phyloP scores from a whole-genome alignment of 1,140 invertebrate species.

The Paraescarpia echinospica region DNA sequence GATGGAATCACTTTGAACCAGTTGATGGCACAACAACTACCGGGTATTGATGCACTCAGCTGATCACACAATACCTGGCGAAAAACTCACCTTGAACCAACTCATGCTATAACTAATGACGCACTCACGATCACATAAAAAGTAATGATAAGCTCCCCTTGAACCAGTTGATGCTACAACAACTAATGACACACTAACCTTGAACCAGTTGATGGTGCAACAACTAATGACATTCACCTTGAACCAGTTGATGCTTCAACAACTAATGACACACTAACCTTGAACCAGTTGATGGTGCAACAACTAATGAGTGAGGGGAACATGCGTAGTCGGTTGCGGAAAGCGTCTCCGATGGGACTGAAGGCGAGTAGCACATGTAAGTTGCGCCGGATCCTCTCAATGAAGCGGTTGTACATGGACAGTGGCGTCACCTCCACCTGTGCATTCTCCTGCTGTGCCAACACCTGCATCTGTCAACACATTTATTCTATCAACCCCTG shows the following conservation, averaged over 20 bases:
- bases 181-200: conserved; percentile 36
- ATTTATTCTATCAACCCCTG: too few species aligned
- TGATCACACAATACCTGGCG: not conserved
- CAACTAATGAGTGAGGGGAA: conserved; percentile 59
- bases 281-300: conserved; percentile 59
- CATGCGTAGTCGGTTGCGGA: conserved; percentile 55
- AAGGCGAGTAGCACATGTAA: conserved; percentile 58
- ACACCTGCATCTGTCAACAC: conserved; percentile 48
- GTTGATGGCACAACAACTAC: not conserved
- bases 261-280: conserved; percentile 36
- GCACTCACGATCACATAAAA: conserved; percentile 54
- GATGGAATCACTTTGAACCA: not conserved
- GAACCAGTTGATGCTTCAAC: not conserved
- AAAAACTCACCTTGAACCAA: not conserved
- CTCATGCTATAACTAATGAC: not conserved
- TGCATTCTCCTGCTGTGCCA: conserved; percentile 49
- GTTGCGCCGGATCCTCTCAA: conserved; percentile 53
- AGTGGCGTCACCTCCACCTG: conserved; percentile 52
- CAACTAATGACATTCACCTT: conserved; percentile 50
- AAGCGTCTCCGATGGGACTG: conserved; percentile 56
- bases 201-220: conserved; percentile 58
- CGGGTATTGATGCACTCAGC: not conserved
- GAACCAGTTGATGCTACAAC: not conserved
- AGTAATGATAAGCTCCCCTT: conserved; percentile 44
- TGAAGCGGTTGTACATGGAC: conserved; percentile 59